phyloP scores from a whole-genome alignment of 2,888 invertebrate genomes.

The Melipona beecheii region DNA sequence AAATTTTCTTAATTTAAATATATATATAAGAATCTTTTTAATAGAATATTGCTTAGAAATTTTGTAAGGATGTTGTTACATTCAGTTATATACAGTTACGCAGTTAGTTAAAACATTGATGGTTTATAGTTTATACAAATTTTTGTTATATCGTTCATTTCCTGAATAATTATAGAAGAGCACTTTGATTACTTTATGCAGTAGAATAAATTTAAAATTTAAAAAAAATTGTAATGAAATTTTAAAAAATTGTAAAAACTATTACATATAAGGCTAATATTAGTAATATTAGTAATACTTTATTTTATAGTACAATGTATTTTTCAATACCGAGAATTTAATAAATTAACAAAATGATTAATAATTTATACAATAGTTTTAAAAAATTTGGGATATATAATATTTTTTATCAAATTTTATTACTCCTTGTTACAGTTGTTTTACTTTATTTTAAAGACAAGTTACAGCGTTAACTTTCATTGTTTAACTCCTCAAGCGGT shows the following conservation, averaged over 20 bases:
- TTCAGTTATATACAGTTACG: too few relatives aligned
- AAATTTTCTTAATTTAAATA: not conserved
- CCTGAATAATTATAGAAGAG: not conserved
- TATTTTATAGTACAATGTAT: not conserved
- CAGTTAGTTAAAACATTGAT: too few relatives aligned
- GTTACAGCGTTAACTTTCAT: conserved; percentile 22
- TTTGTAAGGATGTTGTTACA: not conserved
- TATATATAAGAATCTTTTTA: not conserved
- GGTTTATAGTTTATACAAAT: not conserved
- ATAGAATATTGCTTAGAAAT: not conserved
- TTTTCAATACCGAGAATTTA: not conserved
- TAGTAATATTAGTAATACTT: not conserved
- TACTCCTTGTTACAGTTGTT: not conserved
- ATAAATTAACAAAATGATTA: not conserved
- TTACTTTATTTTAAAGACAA: conserved; percentile 7
- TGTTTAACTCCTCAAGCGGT: not conserved
- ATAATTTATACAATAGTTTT: not conserved
- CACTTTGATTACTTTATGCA: not conserved
- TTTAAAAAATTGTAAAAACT: too few relatives aligned
- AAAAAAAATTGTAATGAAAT: too few relatives aligned
- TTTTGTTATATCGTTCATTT: not conserved
- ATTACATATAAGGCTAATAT: too few relatives aligned
- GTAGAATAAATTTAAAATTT: not conserved
- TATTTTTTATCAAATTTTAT: not conserved
- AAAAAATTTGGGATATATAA: not conserved